phyloP scores from a whole-genome alignment of 2,113 vertebrate genomes.

The Nymphicus hollandicus region DNA sequence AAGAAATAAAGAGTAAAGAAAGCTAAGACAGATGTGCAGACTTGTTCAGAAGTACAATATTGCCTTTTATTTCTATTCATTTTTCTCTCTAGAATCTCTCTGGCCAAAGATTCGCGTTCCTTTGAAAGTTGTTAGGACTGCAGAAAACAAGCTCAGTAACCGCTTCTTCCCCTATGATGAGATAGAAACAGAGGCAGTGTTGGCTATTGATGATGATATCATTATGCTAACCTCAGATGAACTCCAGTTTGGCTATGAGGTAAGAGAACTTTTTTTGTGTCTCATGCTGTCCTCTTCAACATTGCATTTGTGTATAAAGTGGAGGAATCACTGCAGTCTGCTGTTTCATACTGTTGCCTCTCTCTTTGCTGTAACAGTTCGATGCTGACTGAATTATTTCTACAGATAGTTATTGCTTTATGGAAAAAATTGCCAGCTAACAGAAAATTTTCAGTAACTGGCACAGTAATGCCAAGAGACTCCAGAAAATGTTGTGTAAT shows the following conservation, averaged over 20 bases:
- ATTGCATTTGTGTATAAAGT: background rate
- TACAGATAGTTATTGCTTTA: background rate
- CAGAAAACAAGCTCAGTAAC: constrained; percentile 96
- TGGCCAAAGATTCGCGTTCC: constrained; percentile 98
- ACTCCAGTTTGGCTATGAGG: constrained; percentile 98
- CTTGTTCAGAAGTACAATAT: background rate
- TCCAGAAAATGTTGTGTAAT: background rate
- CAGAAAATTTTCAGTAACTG: background rate
- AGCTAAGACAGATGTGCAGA: background rate
- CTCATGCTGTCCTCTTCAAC: background rate
- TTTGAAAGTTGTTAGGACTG: constrained; percentile 91
- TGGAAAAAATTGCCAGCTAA: background rate
- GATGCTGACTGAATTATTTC: background rate
- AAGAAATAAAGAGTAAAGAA: background rate
- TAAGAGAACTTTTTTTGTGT: constrained; percentile 24
- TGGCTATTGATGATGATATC: constrained; percentile 97
- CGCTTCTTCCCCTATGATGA: constrained; percentile 98
- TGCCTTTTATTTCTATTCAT: background rate
- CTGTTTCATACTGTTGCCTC: background rate
- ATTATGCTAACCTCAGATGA: constrained; percentile 98
- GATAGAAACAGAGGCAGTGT: constrained; percentile 93
- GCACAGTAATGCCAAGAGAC: background rate
- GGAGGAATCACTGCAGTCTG: background rate
- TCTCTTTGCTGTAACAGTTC: background rate
- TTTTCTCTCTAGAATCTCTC: constrained; percentile 79